Conservation (phyloP, 2,888 invertebrate species). For the Eristalinus sepulchralis region DNA sequence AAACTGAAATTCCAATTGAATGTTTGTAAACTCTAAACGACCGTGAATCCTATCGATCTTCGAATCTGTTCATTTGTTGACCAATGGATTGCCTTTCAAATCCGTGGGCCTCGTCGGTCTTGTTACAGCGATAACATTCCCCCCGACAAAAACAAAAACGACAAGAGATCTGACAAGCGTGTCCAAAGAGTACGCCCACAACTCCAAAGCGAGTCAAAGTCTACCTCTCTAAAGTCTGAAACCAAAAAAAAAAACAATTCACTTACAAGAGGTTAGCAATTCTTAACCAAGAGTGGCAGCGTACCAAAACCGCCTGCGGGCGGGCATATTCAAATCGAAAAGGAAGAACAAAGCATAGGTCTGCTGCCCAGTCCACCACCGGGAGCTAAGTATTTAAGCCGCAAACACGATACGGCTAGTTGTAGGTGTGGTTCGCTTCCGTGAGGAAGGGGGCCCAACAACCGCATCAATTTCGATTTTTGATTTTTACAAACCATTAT, state of each 20-base stretch:
- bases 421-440: conserved; percentile 33
- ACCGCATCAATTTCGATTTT: conserved; percentile 19
- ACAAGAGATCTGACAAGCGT: not conserved
- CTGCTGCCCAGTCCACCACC: not conserved
- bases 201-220: not conserved
- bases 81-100: not conserved
- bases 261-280: not conserved
- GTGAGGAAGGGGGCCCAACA: conserved; percentile 34
- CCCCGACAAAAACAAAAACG: too few relatives aligned
- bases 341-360: conserved; percentile 2
- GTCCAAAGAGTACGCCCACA: not conserved
- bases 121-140: not conserved
- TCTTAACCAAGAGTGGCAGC: conserved; percentile 1
- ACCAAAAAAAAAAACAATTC: not conserved
- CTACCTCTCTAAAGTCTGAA: not conserved
- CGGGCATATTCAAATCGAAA: not conserved
- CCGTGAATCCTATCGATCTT: not conserved
- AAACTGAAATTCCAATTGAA: not conserved
- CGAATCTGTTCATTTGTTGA: not conserved
- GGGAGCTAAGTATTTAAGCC: conserved; percentile 39
- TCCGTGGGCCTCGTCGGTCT: not conserved
- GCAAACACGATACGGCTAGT: conserved; percentile 25
- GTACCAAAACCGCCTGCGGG: conserved; percentile 3
- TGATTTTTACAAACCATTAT: conserved; percentile 36
- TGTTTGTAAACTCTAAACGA: not conserved